Conservation (phyloP, 2,113 vertebrate species). For the Megaceryle torquata region DNA sequence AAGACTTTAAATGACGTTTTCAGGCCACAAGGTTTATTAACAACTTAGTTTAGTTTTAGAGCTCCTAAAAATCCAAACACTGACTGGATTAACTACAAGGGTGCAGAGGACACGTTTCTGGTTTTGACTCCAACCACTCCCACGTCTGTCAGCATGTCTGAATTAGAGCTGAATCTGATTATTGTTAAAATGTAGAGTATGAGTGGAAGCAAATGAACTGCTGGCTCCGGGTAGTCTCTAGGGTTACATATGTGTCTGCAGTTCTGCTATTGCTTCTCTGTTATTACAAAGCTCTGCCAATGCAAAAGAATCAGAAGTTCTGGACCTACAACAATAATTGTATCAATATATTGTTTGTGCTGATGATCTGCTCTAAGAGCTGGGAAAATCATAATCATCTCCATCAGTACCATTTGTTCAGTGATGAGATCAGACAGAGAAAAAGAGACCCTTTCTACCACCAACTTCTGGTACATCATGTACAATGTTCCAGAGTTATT, state of each 20-base stretch:
- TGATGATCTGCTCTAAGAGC: background rate
- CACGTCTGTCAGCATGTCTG: conserved; percentile 59
- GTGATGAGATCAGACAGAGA: background rate
- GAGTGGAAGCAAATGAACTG: background rate
- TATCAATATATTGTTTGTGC: background rate
- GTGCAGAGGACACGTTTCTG: conserved; percentile 41
- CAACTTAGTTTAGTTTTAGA: conserved; percentile 34
- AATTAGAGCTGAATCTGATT: conserved; percentile 57
- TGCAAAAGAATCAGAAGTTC: background rate
- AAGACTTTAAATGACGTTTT: conserved; percentile 34
- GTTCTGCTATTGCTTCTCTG: background rate
- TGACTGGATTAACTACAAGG: conserved; percentile 57
- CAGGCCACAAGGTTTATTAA: conserved; percentile 21
- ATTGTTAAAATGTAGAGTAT: conserved; percentile 23
- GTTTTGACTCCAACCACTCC: conserved; percentile 51
- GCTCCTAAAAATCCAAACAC: conserved; percentile 61
- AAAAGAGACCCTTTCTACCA: background rate
- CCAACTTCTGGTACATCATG: background rate
- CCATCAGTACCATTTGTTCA: background rate
- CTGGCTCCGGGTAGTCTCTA: conserved; percentile 20
- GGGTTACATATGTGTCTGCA: background rate
- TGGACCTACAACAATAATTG: background rate
- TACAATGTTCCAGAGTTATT: background rate
- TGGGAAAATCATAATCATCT: background rate
- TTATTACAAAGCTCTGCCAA: background rate